Base-by-base conservation (phyloP, 2,888 invertebrate genomes). In the Criorhina ranunculi region DNA sequence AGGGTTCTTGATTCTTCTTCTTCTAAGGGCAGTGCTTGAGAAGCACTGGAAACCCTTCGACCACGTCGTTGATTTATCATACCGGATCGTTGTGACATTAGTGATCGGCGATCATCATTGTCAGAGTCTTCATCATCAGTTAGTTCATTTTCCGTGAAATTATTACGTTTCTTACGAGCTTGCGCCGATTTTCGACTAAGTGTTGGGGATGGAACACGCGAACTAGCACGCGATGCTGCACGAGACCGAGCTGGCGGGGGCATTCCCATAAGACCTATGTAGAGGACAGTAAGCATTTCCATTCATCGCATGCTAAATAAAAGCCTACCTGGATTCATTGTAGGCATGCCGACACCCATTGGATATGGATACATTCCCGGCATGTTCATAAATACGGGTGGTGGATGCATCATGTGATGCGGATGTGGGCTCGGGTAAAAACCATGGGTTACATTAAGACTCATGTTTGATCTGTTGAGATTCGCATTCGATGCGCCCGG, bases 101-200 rank as follows among this genome's bases (percentile, higher is more conserved):
- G 72, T 0, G 91, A 91, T 11, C 91, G 88, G 5, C 90, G 92
- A 83, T 93, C 93, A 15, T 93, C 92, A 55, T 91, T 89, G 76
- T 95, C 95, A 0, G 95, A 95, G 86, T 95, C 95, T 12, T 95
- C 95, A 86, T 94, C 94, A 87, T 89, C 93, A 83, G 93, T 93
- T 3, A 93, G 91, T 42, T 93, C 93, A 46, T 93, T 93, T 37
- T 93, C 93, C 1, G 89, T 88, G 53, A 92, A 92, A 69, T 92
- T 92, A 72, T 89, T 92, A 57, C 92, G 91, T 31, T 93, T 93
- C 87, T 94, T 92, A 33, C 93, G 93, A 77, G 94, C 93, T 33
- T 93, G 92, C 89, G 95, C 93, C 0, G 96, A 96, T 87, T 95
- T 94, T 35, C 95, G 93, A 88, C 96, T 96, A 78, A 94, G 93